Base-by-base conservation (phyloP, 2,797 vertebrate species). In the Ficedula albicollis region DNA sequence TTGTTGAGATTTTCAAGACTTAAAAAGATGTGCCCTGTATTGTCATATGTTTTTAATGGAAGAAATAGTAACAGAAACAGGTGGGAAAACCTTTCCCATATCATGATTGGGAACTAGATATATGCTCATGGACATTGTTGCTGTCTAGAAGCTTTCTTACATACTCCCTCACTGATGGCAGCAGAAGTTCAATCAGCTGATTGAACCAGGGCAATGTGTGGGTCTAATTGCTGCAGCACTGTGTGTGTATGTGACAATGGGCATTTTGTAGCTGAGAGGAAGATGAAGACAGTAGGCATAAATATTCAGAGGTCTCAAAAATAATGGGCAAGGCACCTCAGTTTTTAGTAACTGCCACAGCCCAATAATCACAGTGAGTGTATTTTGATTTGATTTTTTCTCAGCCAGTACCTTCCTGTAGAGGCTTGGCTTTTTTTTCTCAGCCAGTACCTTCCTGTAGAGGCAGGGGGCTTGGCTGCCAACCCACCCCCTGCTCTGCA, bases 401-500 rank as follows among this genome's bases (percentile, higher is more conserved):
- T 85, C 1, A 8, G 25, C 39, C 32, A 25, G 0, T 30, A 11
- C 51, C 43, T 85, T 84, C 29, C 44, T n/a, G 38, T 63, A 77
- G 68, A 60, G 48, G 17, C 12, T n/a, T n/a, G n/a, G n/a, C n/a
- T n/a, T n/a, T n/a, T n/a, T n/a, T n/a, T n/a, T 41, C n/a, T 85
- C 1, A 8, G 25, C 39, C 32, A 25, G 0, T 30, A 11, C 51
- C 43, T 85, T 84, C 29, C 44, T n/a, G 38, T 63, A 77, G 68
- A 60, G 48, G 17, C 12, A 32, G 44, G 19, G 27, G 34, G 6
- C 29, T 74, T 51, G 27, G 38, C 72, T 87, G 41, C 4, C 4
- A 32, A 16, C 22, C 32, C 19, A 16, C 1, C 25, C 59, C 6
- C 15, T 3, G 6, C 26, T 62, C 0, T 1, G 51, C 55, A 59